Evolutionary conservation across 1,140 invertebrate genomes (phyloP).

Genomic region (Magallana angulata): DNA sequence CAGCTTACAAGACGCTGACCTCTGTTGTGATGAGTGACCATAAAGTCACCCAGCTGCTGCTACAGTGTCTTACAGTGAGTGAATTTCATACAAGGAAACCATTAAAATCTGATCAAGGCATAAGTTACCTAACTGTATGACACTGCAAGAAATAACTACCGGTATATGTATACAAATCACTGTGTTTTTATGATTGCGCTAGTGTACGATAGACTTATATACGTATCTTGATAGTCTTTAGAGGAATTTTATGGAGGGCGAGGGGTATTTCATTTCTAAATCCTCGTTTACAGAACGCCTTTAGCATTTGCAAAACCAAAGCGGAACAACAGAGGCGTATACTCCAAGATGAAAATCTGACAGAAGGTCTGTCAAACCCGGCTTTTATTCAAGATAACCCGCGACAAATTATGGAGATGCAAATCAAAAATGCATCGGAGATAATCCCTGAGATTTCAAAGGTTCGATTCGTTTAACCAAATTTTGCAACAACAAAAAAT

Average conservation of each 20-base stretch:
- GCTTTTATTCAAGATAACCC: background rate
- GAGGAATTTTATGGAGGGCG: too few relatives aligned
- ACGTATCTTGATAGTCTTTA: too few relatives aligned
- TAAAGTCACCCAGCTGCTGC: background rate
- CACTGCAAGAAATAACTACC: too few relatives aligned
- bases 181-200: too few relatives aligned
- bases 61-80: background rate
- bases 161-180: too few relatives aligned
- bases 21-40: background rate
- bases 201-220: too few relatives aligned
- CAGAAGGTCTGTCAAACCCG: background rate
- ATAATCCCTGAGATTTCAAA: background rate
- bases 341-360: background rate
- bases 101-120: too few relatives aligned
- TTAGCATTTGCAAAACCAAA: constrained; percentile 20
- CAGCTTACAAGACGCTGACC: background rate
- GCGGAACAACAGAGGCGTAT: background rate
- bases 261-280: too few relatives aligned
- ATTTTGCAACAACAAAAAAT: too few relatives aligned
- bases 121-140: too few relatives aligned
- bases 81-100: background rate
- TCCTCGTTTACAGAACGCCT: background rate
- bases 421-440: background rate
- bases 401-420: background rate
- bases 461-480: background rate